Percentiles rank a stretch among this genome's conserved stretches.
phyloP scores from a whole-genome alignment of 1,140 invertebrate genomes.

The Philotrypesis tridentata region DNA sequence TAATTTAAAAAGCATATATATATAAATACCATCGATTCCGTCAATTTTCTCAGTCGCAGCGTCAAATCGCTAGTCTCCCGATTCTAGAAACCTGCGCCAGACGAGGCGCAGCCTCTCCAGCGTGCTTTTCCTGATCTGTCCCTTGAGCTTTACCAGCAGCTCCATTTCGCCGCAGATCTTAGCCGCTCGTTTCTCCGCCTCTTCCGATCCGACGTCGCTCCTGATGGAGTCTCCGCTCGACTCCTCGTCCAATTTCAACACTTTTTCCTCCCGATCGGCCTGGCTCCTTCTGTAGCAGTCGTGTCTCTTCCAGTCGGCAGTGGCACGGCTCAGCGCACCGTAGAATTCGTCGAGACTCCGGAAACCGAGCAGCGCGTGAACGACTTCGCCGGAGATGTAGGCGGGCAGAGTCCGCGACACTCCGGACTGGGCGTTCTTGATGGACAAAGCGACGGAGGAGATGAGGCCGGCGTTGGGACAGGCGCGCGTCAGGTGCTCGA shows the following conservation, averaged over 20 bases:
- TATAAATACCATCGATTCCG: too few relatives aligned
- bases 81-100: constrained; percentile 6
- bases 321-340: constrained; percentile 1
- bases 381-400: constrained; percentile 57
- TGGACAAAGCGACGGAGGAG: constrained; percentile 52
- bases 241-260: constrained; percentile 52
- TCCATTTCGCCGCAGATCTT: constrained; percentile 30
- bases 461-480: constrained; percentile 60
- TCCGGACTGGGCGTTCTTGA: constrained; percentile 49
- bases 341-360: constrained; percentile 50
- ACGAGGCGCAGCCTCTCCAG: background rate
- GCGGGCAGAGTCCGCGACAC: constrained; percentile 56
- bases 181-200: constrained; percentile 3
- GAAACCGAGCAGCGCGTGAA: constrained; percentile 53
- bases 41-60: too few relatives aligned
- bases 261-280: constrained; percentile 58
- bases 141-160: background rate
- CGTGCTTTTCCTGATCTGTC: background rate
- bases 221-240: background rate
- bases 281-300: constrained; percentile 54
- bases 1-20: too few relatives aligned
- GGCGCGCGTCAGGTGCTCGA: constrained; percentile 58
- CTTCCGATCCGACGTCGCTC: background rate
- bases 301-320: constrained; percentile 46
- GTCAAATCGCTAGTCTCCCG: background rate